These are phyloP conservation scores for Caenorhabditis panamensis DNA, from an alignment of 2,888 invertebrate genomes.

Conservation along the genomic window DNA sequence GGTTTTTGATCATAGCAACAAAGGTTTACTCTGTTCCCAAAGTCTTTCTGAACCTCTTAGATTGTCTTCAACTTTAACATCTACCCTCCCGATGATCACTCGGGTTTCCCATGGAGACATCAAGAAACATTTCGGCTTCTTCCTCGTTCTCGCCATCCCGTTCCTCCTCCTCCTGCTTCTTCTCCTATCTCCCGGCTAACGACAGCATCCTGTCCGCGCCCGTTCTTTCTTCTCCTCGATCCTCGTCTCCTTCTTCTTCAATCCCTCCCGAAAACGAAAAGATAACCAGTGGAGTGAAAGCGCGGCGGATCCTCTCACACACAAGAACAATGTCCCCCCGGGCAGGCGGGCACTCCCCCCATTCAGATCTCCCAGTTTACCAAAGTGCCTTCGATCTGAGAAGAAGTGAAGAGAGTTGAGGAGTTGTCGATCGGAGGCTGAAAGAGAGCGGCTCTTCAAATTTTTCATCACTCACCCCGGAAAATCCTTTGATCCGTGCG, in stretches of 20 bases:
- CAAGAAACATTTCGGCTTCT: conserved; percentile 23
- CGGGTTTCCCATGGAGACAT: conserved; percentile 5
- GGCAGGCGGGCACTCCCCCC: conserved; percentile 1
- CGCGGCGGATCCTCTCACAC: conserved; percentile 18
- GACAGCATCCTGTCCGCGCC: conserved; percentile 42
- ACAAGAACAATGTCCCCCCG: conserved; percentile 16
- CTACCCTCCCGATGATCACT: background rate
- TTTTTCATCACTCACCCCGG: conserved; percentile 26
- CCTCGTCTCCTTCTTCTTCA: conserved; percentile 2
- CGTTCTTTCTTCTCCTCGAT: conserved; percentile 15
- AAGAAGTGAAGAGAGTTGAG: background rate
- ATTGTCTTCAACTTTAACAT: too few species aligned
- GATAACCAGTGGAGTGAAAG: conserved; percentile 47
- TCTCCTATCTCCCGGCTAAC: conserved; percentile 33
- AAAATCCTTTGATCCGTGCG: conserved; percentile 16
- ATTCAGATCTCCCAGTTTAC: background rate
- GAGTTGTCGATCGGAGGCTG: background rate
- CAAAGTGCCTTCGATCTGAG: conserved; percentile 14
- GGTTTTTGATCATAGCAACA: too few species aligned
- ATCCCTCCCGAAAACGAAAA: conserved; percentile 21
- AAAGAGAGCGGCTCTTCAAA: background rate
- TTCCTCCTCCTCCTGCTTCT: conserved; percentile 23
- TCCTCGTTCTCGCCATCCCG: conserved; percentile 29
- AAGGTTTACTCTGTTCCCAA: too few species aligned
- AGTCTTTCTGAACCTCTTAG: too few species aligned